A percentile compares a stretch with the other conserved stretches of the same genome.
Evolutionary conservation across 2,113 vertebrate species (phyloP).

Genomic region (Chloebia gouldiae): DNA sequence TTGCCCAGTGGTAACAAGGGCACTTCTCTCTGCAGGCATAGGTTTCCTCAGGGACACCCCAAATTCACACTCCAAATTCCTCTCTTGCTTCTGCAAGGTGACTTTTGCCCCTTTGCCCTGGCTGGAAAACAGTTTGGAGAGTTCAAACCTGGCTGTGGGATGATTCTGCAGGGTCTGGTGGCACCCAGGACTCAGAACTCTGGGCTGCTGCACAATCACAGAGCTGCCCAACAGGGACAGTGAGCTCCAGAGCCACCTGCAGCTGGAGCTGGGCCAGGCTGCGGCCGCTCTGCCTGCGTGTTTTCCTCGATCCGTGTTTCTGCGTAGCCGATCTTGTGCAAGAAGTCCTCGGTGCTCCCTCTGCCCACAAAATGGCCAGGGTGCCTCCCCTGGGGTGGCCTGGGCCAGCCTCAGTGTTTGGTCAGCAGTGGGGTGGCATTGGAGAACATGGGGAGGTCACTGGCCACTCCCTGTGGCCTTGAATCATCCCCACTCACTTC

Average conservation of each 20-base stretch:
- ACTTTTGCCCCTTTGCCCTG: background rate
- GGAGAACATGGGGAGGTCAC: background rate
- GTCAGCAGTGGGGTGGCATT: background rate
- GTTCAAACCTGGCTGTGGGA: background rate
- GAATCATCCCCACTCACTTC: background rate
- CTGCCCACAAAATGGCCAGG: background rate
- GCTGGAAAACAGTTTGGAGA: background rate
- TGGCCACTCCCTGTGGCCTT: slow-evolving; percentile 8
- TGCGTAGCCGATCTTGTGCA: slow-evolving; percentile 9
- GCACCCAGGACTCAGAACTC: background rate
- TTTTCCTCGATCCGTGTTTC: background rate
- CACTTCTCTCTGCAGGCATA: background rate
- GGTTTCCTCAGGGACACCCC: background rate
- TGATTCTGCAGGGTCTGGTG: background rate
- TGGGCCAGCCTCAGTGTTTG: background rate
- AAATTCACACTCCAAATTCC: background rate
- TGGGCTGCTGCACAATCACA: accelerated
- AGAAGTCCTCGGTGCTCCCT: background rate
- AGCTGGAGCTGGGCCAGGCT: background rate
- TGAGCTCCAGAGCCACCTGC: background rate
- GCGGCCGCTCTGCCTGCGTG: accelerated
- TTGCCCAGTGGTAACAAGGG: background rate
- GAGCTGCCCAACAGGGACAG: accelerated
- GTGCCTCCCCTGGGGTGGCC: background rate
- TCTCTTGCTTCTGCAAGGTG: background rate